Conservation (phyloP, 2,797 vertebrate genomes). For the Gorsachius magnificus region DNA sequence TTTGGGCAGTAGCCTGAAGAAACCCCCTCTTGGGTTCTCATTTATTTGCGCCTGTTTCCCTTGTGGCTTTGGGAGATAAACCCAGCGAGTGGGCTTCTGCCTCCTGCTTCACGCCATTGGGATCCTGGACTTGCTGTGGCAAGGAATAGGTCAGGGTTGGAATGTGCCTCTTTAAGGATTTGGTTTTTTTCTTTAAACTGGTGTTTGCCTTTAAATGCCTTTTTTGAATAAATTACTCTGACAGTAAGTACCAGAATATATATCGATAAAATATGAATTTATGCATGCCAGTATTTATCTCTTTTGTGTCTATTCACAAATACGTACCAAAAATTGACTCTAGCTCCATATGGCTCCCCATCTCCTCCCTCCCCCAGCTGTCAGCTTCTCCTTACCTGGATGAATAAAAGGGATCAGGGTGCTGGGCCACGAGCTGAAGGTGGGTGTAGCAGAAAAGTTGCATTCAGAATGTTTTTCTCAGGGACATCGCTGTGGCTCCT, state of each 20-base stretch:
- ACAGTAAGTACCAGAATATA: constrained; percentile 31
- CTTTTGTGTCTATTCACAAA: constrained; percentile 49
- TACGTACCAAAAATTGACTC: not conserved
- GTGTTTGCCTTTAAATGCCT: not conserved
- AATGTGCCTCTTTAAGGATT: not conserved
- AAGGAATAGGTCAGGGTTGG: not conserved
- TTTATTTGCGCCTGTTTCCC: not conserved
- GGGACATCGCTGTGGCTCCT: not conserved
- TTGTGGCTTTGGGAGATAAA: not conserved
- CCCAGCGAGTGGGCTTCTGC: not conserved
- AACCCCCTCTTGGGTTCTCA: not conserved
- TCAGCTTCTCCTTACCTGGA: constrained; percentile 28
- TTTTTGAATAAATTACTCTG: constrained; percentile 3
- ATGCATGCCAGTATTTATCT: constrained; percentile 30
- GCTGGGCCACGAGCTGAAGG: not conserved
- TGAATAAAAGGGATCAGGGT: constrained; percentile 1
- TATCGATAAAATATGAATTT: constrained; percentile 28
- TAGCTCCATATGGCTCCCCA: constrained; percentile 20
- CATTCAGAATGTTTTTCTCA: not conserved
- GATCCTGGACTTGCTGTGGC: not conserved
- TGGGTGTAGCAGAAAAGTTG: constrained; percentile 14
- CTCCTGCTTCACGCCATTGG: accelerated
- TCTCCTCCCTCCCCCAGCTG: not conserved
- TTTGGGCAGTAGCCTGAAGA: not conserved
- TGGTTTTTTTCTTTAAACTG: not conserved